Conservation (phyloP, 2,113 vertebrate genomes). For the Melanostigma gelatinosum region DNA sequence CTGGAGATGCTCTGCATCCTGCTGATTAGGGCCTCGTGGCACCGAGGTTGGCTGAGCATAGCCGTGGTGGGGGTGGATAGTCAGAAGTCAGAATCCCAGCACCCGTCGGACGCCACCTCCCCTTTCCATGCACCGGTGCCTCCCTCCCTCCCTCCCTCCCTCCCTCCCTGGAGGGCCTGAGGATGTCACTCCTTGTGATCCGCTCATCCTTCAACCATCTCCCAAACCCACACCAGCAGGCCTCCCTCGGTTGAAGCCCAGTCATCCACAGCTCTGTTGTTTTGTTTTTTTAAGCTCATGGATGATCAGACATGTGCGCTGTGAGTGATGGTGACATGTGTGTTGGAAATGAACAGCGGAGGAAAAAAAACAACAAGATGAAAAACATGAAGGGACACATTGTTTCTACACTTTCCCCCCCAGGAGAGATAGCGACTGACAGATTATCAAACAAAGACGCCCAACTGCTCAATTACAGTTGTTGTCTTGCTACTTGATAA, state of each 20-base stretch:
- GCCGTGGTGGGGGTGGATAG: slow-evolving; percentile 21
- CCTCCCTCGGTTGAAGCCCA: slow-evolving; percentile 46
- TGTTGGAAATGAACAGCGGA: slow-evolving; percentile 57
- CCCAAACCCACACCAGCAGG: slow-evolving; percentile 63
- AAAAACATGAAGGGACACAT: slow-evolving; percentile 57
- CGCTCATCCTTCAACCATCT: slow-evolving; percentile 76
- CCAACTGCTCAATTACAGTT: slow-evolving; percentile 46
- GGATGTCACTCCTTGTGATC: slow-evolving; percentile 75
- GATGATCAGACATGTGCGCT: slow-evolving; percentile 63
- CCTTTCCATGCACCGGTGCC: slow-evolving; percentile 62
- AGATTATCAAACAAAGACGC: slow-evolving; percentile 16
- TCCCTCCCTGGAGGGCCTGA: slow-evolving; percentile 38
- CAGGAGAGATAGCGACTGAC: slow-evolving; percentile 11
- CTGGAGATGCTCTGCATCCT: slow-evolving; percentile 80
- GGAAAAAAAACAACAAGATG: slow-evolving; percentile 54
- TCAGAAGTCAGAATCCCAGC: slow-evolving; percentile 58
- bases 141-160: slow-evolving; percentile 40
- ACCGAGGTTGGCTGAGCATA: slow-evolving; percentile 67
- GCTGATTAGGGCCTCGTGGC: slow-evolving; percentile 81
- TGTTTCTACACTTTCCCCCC: slow-evolving; percentile 38
- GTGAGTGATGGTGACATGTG: slow-evolving; percentile 69
- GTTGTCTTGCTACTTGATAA: slow-evolving; percentile 37
- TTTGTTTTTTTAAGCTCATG: slow-evolving; percentile 59
- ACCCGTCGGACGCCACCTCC: slow-evolving; percentile 59
- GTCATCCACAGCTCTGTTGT: slow-evolving; percentile 52